phyloP scores from a whole-genome alignment of 1,140 invertebrate genomes.

The Ceratosolen solmsi region DNA sequence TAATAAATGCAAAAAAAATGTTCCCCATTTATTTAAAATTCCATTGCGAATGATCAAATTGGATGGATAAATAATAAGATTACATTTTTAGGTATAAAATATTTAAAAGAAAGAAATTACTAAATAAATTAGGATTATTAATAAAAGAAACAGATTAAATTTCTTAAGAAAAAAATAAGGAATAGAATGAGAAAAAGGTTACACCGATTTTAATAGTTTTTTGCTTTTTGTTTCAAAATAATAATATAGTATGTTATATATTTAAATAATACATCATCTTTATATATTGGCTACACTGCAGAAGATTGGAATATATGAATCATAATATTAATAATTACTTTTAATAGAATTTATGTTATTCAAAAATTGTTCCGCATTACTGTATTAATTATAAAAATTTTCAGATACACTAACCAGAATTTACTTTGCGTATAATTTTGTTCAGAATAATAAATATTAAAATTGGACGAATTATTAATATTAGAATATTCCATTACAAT shows the following conservation, averaged over 20 bases:
- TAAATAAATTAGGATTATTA: slow-evolving; percentile 33
- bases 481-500: background rate
- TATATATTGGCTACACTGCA: slow-evolving; percentile 32
- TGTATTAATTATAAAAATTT: slow-evolving; percentile 1
- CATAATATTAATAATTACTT: background rate
- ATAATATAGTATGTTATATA: background rate
- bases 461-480: background rate
- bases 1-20: background rate
- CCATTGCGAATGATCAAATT: background rate
- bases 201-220: background rate
- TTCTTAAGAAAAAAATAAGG: background rate
- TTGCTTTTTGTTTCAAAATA: background rate
- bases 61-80: background rate
- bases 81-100: slow-evolving; percentile 42
- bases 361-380: background rate
- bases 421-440: background rate
- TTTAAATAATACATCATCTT: slow-evolving; percentile 7
- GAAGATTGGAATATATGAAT: background rate
- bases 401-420: slow-evolving; percentile 3
- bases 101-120: background rate
- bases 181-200: background rate
- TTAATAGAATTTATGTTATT: background rate
- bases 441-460: background rate
- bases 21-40: slow-evolving; percentile 20
- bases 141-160: background rate